Conservation (phyloP, 2,888 invertebrate species). For the Campoplex capitator region DNA sequence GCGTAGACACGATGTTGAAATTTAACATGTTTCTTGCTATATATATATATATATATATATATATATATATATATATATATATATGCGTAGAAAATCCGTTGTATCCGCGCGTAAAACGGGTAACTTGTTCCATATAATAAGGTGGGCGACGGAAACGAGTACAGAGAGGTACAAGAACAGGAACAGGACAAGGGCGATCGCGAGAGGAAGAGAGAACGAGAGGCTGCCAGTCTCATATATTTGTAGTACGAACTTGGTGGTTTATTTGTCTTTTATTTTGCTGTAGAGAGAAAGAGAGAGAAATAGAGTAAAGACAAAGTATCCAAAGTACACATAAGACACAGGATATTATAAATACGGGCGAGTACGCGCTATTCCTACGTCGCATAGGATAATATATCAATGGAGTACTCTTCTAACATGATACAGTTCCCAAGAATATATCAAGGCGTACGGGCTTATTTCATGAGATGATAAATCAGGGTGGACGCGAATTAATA, state of each 20-base stretch:
- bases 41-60: background rate
- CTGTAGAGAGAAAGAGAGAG: background rate
- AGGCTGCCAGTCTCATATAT: conserved; percentile 53
- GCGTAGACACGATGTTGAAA: conserved; percentile 53
- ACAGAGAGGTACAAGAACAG: conserved; percentile 50
- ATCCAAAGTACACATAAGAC: conserved; percentile 50
- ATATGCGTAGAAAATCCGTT: conserved; percentile 24
- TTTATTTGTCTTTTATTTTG: conserved; percentile 58
- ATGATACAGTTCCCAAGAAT: conserved; percentile 44
- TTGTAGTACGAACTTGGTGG: conserved; percentile 36
- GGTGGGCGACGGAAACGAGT: conserved; percentile 64
- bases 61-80: background rate
- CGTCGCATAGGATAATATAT: conserved; percentile 52
- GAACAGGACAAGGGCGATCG: conserved; percentile 16
- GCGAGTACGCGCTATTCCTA: conserved; percentile 9
- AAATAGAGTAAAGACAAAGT: conserved; percentile 48
- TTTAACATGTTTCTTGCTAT: conserved; percentile 4
- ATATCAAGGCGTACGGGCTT: conserved; percentile 38
- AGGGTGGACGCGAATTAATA: conserved; percentile 57
- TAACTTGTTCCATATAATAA: conserved; percentile 63
- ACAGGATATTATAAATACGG: conserved; percentile 52
- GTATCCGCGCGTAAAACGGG: conserved; percentile 65
- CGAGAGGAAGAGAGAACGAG: conserved; percentile 19
- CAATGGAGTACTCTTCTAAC: conserved; percentile 43
- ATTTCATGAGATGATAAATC: conserved; percentile 59